phyloP scores from a whole-genome alignment of 1,140 invertebrate genomes.

The Drosophila biarmipes region DNA sequence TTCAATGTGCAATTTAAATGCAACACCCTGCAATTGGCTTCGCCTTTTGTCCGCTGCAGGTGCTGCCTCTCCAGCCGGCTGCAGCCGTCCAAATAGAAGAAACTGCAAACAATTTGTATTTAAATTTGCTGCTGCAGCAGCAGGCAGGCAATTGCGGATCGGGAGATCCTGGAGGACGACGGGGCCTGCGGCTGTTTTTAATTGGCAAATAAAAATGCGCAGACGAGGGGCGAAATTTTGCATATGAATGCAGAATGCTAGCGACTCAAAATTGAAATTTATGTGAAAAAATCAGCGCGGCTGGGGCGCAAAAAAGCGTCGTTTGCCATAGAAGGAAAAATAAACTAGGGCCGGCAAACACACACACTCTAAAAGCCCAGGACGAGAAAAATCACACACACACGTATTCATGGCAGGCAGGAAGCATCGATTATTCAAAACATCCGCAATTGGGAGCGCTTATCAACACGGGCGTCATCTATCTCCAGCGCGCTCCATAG shows the following conservation, averaged over 20 bases:
- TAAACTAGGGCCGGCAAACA: conserved; percentile 19
- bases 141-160: conserved; percentile 9
- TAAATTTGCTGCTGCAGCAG: conserved; percentile 65
- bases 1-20: conserved; percentile 83
- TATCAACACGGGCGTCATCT: conserved; percentile 76
- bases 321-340: conserved; percentile 38
- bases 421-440: conserved; percentile 83
- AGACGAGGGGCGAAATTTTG: conserved; percentile 48
- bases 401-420: conserved; percentile 33
- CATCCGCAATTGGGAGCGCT: conserved; percentile 76
- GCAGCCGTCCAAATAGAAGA: conserved; percentile 29
- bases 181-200: conserved; percentile 68
- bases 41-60: conserved; percentile 25
- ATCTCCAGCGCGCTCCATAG: conserved; percentile 45
- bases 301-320: conserved; percentile 35
- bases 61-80: conserved; percentile 46
- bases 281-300: conserved; percentile 61
- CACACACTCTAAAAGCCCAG: conserved; percentile 3
- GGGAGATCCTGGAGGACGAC: conserved; percentile 6
- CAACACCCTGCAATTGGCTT: conserved; percentile 65
- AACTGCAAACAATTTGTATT: conserved; percentile 78
- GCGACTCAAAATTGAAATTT: conserved; percentile 68
- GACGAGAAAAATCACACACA: neutral
- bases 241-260: conserved; percentile 64
- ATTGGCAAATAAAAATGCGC: conserved; percentile 79